phyloP scores from a whole-genome alignment of 2,113 vertebrate species.

The Onychostoma macrolepis region DNA sequence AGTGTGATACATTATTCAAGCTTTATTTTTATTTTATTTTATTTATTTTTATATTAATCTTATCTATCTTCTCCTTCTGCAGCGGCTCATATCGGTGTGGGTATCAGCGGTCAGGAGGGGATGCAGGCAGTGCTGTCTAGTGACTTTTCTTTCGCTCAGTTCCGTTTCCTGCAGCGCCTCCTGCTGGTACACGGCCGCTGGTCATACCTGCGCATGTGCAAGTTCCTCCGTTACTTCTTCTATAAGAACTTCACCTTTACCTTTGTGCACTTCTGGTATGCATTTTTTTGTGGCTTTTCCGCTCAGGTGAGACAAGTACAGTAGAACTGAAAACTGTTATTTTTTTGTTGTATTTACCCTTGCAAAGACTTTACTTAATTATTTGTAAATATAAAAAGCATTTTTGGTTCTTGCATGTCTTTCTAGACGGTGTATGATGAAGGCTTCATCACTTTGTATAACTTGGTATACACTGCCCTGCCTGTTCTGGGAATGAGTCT shows the following conservation, averaged over 20 bases:
- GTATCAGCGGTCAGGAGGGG: conserved; percentile 94
- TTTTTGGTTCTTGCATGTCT: neutral
- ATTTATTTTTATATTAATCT: neutral
- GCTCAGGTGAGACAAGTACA: conserved; percentile 84
- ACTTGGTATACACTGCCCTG: conserved; percentile 92
- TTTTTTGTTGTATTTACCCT: neutral
- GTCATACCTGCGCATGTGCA: conserved; percentile 98
- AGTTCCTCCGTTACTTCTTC: conserved; percentile 97
- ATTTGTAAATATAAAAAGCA: neutral
- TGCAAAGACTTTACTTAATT: conserved; percentile 1
- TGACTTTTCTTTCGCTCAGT: conserved; percentile 93
- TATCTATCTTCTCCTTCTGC: conserved; percentile 25
- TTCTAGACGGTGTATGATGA: conserved; percentile 92
- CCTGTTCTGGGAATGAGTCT: conserved; percentile 95
- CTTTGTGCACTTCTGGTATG: conserved; percentile 96
- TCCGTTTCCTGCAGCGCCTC: conserved; percentile 91
- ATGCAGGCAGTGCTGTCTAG: conserved; percentile 94
- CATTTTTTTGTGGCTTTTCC: conserved; percentile 95
- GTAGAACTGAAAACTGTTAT: neutral
- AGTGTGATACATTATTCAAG: neutral
- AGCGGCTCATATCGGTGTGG: conserved; percentile 96
- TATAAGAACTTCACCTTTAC: conserved; percentile 99
- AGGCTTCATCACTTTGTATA: conserved; percentile 96
- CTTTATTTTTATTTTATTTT: neutral
- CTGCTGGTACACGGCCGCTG: conserved; percentile 94